These are phyloP conservation scores for Phenacoccus solenopsis DNA, from an alignment of 1,140 invertebrate species.

Conservation along the genomic window DNA sequence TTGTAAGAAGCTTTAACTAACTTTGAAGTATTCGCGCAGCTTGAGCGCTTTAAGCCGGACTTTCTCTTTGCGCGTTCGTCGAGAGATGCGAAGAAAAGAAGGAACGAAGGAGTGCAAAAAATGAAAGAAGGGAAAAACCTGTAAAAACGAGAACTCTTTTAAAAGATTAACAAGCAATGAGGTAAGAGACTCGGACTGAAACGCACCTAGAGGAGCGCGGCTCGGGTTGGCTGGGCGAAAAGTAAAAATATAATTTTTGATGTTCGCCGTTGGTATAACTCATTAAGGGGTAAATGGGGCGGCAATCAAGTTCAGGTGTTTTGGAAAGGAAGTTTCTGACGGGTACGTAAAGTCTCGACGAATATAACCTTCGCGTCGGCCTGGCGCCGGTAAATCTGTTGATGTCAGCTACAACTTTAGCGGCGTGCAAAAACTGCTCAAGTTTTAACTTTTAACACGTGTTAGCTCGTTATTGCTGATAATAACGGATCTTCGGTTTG, in stretches of 20 bases:
- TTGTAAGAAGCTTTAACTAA: neutral
- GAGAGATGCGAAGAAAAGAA: no score
- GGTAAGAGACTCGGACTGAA: no score
- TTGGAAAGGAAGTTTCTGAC: neutral
- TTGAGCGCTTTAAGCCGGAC: neutral
- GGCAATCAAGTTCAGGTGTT: neutral
- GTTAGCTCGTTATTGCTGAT: neutral
- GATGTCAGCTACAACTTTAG: neutral
- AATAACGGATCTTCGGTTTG: neutral
- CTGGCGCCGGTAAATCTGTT: neutral
- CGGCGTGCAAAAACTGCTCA: neutral
- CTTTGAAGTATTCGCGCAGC: neutral
- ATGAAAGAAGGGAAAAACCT: neutral
- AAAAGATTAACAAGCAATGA: neutral
- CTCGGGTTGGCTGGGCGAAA: no score
- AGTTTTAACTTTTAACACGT: neutral
- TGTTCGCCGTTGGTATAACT: neutral
- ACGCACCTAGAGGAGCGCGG: no score
- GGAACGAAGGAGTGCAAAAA: no score
- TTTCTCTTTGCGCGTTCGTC: neutral
- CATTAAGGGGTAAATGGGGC: neutral
- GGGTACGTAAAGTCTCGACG: neutral
- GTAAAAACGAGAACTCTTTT: neutral
- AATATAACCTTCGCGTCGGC: neutral
- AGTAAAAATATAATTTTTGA: neutral